Base-by-base conservation (phyloP, 2,797 vertebrate species). In the Gephyroberyx darwinii region DNA sequence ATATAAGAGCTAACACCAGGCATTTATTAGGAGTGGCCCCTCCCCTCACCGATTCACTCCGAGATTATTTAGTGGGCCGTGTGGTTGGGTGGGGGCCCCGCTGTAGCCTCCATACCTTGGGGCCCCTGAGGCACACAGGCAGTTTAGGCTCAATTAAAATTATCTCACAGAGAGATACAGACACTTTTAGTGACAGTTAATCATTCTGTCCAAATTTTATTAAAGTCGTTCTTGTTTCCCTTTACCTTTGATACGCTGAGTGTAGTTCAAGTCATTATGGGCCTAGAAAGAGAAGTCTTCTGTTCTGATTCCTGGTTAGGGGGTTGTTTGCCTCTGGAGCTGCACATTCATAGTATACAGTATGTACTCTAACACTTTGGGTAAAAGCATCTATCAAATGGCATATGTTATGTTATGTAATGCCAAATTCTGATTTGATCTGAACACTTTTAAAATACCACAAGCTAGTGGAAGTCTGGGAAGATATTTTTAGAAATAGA, bases 81-180 rank as follows among this genome's bases (percentile, higher is more conserved):
- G 59, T 73, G 45, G 35, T 69, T 61, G 52, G 68, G 56, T 22
- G 69, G 43, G 26, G 69, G 61, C 37, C 65, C 58, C 51, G 68
- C 47, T 61, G 67, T 67, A 69, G 58, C 61, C 62, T 65, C 56
- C 70, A 31, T 54, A 69, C 63, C 54, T 76, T 20, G 2, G n/a
- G 66, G 62, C 71, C 73, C 61, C 50, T 39, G 64, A 79, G 71
- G 71, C 61, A 33, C 45, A 64, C 45, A 50, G 60, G 52, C 55
- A 65, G 77, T 84, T 83, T 48, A 64, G 65, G 77, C 56, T 69
- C 72, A 86, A 83, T 89, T 85, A 68, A 78, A 87, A 81, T 69
- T 0, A 70, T 84, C 77, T 88, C 48, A 77, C 62, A 70, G 72
- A 84, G 69, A 83, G 30, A 84, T 31, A 20, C n/a, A 60, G 70